Base-by-base conservation (phyloP, 2,888 invertebrate species). In the Atethmia centrago region DNA sequence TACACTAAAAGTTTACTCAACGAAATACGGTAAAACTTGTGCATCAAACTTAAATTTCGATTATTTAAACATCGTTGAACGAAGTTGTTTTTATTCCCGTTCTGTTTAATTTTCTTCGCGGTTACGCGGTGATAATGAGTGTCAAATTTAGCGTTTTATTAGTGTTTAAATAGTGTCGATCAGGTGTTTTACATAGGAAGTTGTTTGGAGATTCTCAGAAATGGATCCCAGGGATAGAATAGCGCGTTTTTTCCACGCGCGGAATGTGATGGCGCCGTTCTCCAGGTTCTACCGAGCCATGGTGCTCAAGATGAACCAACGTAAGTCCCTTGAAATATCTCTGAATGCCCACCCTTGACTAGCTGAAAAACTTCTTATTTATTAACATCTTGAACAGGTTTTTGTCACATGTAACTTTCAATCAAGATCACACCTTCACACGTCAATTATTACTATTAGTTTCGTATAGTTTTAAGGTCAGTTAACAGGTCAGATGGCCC, bases 281-380 rank as follows among this genome's bases (percentile, higher is more conserved):
- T 94, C 95, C 68, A 90, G 94, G 86, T 90, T 95, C 83, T 96
- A 96, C 88, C 89, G 94, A 84, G 95, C 95, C 74, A 94, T 96
- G 95, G 95, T 95, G 89, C 95, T 95, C 88, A 95, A 95, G 81
- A 96, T 96, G 92, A 96, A 95, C 87, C 95, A 91, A 85, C 96
- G 96, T 95, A 86, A 96, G 95, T 95, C 70, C 49, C 5, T 16
- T 28, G 1, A 7, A 49, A 36, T 19, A 28, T 45, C 0, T 47
- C 14, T 42, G n/a, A 58, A 45, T 51, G 19, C 12, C 47, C 21
- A 49, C 45, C 49, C 16, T 25, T 12, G 28, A 4, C 47, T 49
- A 58, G n/a, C 10, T 21, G 14, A 14, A 10, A 7, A 28, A 12
- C 19, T 12, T 21, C 31, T 21, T 19, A 14, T 28, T 40, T 31